Conservation (phyloP, 2,113 vertebrate species). For the Elgaria multicarinata region DNA sequence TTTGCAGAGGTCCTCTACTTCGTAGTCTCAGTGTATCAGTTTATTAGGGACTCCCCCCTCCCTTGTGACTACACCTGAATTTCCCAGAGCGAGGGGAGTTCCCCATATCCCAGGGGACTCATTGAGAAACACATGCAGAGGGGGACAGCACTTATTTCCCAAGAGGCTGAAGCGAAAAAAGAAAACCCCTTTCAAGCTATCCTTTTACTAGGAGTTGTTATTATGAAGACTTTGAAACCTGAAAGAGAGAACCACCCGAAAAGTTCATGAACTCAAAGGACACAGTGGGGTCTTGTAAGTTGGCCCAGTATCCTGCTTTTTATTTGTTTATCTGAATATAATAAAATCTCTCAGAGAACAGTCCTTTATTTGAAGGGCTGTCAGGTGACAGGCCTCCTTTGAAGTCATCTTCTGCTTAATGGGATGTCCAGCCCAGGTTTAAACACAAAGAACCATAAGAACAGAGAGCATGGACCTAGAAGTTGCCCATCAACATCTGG, state of each 20-base stretch:
- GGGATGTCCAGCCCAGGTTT: background rate
- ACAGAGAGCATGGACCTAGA: background rate
- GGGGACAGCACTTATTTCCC: slow-evolving; percentile 30
- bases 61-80: slow-evolving; percentile 51
- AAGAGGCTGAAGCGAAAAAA: slow-evolving; percentile 35
- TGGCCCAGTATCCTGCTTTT: background rate
- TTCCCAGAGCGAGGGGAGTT: slow-evolving; percentile 67
- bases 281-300: background rate
- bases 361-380: background rate
- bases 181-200: slow-evolving; percentile 29
- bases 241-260: background rate
- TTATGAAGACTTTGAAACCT: background rate
- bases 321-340: too few relatives aligned
- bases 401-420: background rate
- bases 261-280: background rate
- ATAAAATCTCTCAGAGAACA: too few relatives aligned
- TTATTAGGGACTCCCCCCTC: slow-evolving; percentile 51
- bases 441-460: background rate
- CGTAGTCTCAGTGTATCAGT: slow-evolving; percentile 29
- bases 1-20: background rate
- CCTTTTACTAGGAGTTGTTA: slow-evolving; percentile 20
- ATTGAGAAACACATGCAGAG: slow-evolving; percentile 26
- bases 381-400: background rate
- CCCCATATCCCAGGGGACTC: slow-evolving; percentile 41
- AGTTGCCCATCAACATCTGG: background rate